Evolutionary conservation across 2,888 invertebrate genomes (phyloP).

Genomic region (Baronia brevicornis): DNA sequence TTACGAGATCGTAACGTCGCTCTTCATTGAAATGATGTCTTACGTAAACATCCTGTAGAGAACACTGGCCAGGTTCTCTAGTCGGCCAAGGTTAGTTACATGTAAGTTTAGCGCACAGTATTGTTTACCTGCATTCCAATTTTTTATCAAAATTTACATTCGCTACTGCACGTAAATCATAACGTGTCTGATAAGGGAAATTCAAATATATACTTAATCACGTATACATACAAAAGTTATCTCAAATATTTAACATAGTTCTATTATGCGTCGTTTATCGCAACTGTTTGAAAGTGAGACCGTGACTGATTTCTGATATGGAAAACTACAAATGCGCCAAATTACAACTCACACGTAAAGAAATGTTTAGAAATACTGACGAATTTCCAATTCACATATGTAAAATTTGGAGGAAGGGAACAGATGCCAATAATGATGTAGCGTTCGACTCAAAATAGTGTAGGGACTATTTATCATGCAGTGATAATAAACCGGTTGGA

Average conservation of each 20-base stretch:
- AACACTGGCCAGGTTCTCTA: slow-evolving; percentile 44
- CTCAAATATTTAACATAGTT: slow-evolving; percentile 28
- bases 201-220: slow-evolving; percentile 11
- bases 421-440: slow-evolving; percentile 25
- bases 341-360: too few relatives aligned
- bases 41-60: slow-evolving; percentile 52
- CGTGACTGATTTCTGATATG: too few relatives aligned
- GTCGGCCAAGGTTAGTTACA: slow-evolving; percentile 54
- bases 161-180: slow-evolving; percentile 11
- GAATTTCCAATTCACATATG: too few relatives aligned
- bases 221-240: slow-evolving; percentile 20
- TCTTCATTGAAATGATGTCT: slow-evolving; percentile 27
- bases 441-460: slow-evolving; percentile 27
- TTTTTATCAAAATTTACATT: slow-evolving; percentile 31
- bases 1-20: slow-evolving; percentile 20
- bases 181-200: slow-evolving; percentile 10
- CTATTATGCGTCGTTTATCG: slow-evolving; percentile 18
- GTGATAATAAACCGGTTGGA: slow-evolving; percentile 42
- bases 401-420: slow-evolving; percentile 21
- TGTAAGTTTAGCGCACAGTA: slow-evolving; percentile 26
- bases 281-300: neutral
- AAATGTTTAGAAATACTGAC: too few relatives aligned
- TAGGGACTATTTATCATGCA: slow-evolving; percentile 38
- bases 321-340: too few relatives aligned
- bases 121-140: slow-evolving; percentile 37